Percentiles rank a stretch among this genome's conserved stretches.
Conservation (phyloP, 2,888 invertebrate species). For the Erebia palarica region DNA sequence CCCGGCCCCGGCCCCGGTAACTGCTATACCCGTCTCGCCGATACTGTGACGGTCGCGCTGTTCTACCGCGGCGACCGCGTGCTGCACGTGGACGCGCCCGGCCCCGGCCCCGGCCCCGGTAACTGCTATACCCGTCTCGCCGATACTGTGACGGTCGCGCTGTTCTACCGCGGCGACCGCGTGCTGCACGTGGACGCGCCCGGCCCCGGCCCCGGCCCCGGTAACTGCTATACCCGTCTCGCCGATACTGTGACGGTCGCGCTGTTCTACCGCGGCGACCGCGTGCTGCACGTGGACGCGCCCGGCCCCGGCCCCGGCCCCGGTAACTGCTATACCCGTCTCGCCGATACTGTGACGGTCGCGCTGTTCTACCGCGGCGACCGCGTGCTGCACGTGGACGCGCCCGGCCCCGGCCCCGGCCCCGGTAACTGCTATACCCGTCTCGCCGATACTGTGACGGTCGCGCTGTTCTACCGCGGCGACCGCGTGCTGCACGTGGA, state of each 20-base stretch:
- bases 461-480: conserved; percentile 60
- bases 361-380: conserved; percentile 64
- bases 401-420: no score
- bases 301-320: no score
- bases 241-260: no score
- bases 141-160: no score
- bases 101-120: no score
- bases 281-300: conserved; percentile 60
- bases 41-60: no score
- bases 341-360: no score
- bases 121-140: conserved; percentile 42
- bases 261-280: conserved; percentile 62
- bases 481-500: conserved; percentile 56
- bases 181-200: conserved; percentile 74
- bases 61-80: conserved; percentile 61
- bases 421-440: conserved; percentile 64
- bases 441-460: no score
- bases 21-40: neutral
- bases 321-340: conserved; percentile 55
- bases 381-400: conserved; percentile 55
- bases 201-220: no score
- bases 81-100: conserved; percentile 75
- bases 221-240: conserved; percentile 50
- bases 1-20: no score
- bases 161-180: conserved; percentile 60